Evolutionary conservation across 2,113 vertebrate species (phyloP).

Genomic region (Zootoca vivipara): DNA sequence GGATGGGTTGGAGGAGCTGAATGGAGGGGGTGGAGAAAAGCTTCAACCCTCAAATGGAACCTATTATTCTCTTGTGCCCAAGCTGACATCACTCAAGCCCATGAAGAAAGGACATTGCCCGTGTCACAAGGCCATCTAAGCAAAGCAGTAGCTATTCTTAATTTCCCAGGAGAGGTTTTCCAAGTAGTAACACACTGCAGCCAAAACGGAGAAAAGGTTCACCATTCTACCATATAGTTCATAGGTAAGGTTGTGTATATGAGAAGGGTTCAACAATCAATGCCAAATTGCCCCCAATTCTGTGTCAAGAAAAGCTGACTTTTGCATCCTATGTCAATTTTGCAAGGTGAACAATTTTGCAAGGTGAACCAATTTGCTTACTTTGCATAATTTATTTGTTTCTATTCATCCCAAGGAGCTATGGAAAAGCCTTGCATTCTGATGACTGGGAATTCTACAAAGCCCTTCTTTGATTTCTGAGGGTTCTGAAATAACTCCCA

Average conservation of each 20-base stretch:
- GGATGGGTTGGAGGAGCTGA: too few relatives aligned
- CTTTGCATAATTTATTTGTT: neutral
- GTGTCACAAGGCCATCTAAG: neutral
- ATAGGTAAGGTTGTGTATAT: neutral
- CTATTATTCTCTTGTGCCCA: neutral
- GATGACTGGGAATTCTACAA: neutral
- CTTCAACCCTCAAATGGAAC: neutral
- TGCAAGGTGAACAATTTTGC: neutral
- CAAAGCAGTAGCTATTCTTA: neutral
- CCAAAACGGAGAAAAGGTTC: neutral
- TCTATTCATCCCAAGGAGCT: neutral
- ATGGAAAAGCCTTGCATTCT: neutral
- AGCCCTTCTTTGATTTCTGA: neutral
- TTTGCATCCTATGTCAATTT: neutral
- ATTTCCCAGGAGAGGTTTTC: conserved; percentile 13
- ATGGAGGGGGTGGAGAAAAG: neutral
- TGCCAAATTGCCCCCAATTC: neutral
- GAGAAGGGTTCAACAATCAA: neutral
- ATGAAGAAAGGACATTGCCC: neutral
- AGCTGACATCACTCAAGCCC: neutral
- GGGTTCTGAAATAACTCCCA: neutral
- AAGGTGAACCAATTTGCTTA: neutral
- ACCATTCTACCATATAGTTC: neutral
- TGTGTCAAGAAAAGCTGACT: neutral
- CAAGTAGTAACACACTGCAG: neutral